Base-by-base conservation (phyloP, 2,113 vertebrate species). In the Calyptommatus sinebrachiatus region DNA sequence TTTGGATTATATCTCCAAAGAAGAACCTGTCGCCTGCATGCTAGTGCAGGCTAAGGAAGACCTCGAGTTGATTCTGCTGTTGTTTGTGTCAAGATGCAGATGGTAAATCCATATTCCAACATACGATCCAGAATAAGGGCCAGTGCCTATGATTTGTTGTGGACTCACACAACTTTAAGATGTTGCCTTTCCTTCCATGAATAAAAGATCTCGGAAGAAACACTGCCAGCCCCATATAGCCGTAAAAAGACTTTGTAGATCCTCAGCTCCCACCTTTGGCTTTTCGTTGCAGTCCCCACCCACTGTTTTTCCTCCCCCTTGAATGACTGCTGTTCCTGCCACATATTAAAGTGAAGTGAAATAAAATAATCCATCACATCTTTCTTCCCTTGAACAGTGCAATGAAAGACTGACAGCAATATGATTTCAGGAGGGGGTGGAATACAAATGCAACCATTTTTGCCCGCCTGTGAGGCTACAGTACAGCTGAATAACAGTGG, bases 401-500 rank as follows among this genome's bases (percentile, higher is more conserved):
- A 28, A 35, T 1, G 73, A 62, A 84, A 57, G 18, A 11, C 61
- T 81, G 41, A 9, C 29, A 69, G 66, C 28, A 82, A 65, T 53
- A 67, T 26, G 24, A 28, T 61, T 73, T 77, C 53, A 72, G 80
- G 0, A 7, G 9, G 28, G 5, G 46, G 14, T 5, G 85, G 81
- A 53, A 31, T 71, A 76, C 50, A 83, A 81, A 87, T 82, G 61
- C 29, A 76, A 78, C 66, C 70, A 28, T 11, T 41, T 46, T 74
- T 5, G 18, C 84, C 24, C 8, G 46, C 2, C 89, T 69, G 24
- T 68, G 18, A 70, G 76, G 81, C 28, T 10, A 45, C 24, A 74
- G 4, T 0, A 0, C 46, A 84, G 60, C 29, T 71, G 50, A 31
- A 72, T 46, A 35, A 48, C 65, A 62, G 68, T 28, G 12, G 73